Conservation (phyloP, 1,140 invertebrate genomes). For the Brachionus manjavacas region DNA sequence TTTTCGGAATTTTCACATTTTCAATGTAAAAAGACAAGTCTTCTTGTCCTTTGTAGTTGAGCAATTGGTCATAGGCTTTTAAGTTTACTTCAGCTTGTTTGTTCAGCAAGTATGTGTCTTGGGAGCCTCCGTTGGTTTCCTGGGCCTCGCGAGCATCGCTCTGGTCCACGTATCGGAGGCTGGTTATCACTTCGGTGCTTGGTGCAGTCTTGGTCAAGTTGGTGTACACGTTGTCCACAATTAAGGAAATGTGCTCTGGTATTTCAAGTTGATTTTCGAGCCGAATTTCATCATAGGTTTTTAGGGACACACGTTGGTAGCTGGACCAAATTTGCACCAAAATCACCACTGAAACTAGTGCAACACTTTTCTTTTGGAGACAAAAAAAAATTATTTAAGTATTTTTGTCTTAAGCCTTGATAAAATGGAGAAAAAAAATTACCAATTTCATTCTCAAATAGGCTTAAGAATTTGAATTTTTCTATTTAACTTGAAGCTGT, state of each 20-base stretch:
- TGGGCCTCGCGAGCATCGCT: not conserved
- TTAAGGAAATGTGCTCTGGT: not conserved
- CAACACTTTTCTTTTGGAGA: not conserved
- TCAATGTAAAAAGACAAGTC: not conserved
- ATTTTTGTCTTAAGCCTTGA: not conserved
- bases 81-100: not conserved
- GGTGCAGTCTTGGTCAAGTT: not conserved
- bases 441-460: not conserved
- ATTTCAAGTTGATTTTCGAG: not conserved
- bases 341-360: not conserved
- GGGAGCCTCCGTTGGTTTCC: not conserved
- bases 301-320: not conserved
- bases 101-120: not conserved
- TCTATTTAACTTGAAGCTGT: not conserved
- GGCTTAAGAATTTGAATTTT: not conserved
- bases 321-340: not conserved
- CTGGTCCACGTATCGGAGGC: not conserved
- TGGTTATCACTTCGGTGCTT: not conserved
- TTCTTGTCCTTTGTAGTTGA: not conserved
- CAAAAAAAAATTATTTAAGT: not conserved
- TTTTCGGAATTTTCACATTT: not conserved
- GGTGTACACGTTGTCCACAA: not conserved
- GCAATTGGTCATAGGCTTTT: not conserved
- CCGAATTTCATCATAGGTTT: constrained; percentile 9
- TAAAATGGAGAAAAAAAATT: not conserved